phyloP scores from a whole-genome alignment of 2,888 invertebrate genomes.

The Parnassius apollo region DNA sequence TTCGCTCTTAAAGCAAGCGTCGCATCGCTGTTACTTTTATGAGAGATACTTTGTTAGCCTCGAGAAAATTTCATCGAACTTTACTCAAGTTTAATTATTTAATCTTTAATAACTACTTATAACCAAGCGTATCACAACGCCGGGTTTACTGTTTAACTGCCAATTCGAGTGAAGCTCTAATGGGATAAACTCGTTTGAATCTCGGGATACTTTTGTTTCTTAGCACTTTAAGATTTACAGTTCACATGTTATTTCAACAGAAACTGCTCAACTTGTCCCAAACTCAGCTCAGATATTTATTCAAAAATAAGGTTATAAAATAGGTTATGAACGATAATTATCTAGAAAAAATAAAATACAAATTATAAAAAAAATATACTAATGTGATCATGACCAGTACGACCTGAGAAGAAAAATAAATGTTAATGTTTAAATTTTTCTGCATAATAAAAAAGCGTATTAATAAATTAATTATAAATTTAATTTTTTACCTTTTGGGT shows the following conservation, averaged over 20 bases:
- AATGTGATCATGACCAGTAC: too few species aligned
- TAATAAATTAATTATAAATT: too few species aligned
- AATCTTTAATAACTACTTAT: slow-evolving; percentile 70
- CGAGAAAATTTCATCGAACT: slow-evolving; percentile 59
- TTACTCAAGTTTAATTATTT: slow-evolving; percentile 69
- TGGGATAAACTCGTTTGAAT: slow-evolving; percentile 49
- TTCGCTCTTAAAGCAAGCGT: slow-evolving; percentile 35
- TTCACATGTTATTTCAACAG: not conserved
- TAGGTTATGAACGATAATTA: too few species aligned
- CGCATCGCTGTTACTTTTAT: slow-evolving; percentile 39
- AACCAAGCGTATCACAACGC: slow-evolving; percentile 48
- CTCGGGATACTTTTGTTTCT: not conserved
- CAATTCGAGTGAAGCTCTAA: slow-evolving; percentile 51
- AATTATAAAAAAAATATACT: too few species aligned
- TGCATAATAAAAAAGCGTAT: too few species aligned
- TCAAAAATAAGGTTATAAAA: too few species aligned
- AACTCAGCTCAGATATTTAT: too few species aligned
- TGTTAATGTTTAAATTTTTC: too few species aligned
- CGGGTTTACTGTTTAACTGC: slow-evolving; percentile 55
- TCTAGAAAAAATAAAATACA: too few species aligned
- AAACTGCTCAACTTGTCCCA: too few species aligned
- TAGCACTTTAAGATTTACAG: not conserved
- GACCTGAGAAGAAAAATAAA: too few species aligned
- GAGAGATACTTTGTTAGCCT: slow-evolving; percentile 58
- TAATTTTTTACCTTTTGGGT: too few species aligned